Evolutionary conservation across 2,888 invertebrate species (phyloP).

Genomic region (Dryomyza anilis): DNA sequence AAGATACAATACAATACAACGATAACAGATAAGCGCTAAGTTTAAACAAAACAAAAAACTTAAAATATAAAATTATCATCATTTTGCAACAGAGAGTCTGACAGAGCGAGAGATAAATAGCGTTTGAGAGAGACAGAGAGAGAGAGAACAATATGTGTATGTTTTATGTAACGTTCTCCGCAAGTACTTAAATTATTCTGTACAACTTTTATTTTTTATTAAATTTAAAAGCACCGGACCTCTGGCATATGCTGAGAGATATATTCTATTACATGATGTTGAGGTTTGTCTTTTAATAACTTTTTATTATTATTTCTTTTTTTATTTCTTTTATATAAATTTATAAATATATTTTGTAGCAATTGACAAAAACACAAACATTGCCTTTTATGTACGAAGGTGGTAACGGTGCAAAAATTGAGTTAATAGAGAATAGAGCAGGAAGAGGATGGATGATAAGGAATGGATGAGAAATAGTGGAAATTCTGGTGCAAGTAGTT

Average conservation of each 20-base stretch:
- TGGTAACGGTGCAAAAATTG: constrained; percentile 54
- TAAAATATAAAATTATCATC: background rate
- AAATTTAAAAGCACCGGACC: constrained; percentile 51
- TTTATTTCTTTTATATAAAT: constrained; percentile 24
- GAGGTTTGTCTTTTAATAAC: background rate
- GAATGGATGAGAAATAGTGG: background rate
- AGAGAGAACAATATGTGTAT: background rate
- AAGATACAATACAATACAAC: constrained; percentile 17
- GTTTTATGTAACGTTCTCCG: background rate
- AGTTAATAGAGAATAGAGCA: constrained; percentile 11
- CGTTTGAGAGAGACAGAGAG: no score
- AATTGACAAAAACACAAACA: no score
- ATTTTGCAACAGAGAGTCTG: constrained; percentile 1
- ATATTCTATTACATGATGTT: constrained; percentile 41
- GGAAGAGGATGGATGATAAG: background rate
- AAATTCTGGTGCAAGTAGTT: background rate
- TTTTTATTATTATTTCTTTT: background rate
- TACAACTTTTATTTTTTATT: constrained; percentile 1
- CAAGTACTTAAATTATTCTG: background rate
- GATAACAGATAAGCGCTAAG: background rate
- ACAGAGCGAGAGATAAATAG: no score
- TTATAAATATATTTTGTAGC: no score
- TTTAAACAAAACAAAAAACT: background rate
- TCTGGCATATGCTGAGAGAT: constrained; percentile 61
- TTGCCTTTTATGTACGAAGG: no score